Conservation (phyloP, 2,888 invertebrate genomes). For the Acanthosoma haemorrhoidale region DNA sequence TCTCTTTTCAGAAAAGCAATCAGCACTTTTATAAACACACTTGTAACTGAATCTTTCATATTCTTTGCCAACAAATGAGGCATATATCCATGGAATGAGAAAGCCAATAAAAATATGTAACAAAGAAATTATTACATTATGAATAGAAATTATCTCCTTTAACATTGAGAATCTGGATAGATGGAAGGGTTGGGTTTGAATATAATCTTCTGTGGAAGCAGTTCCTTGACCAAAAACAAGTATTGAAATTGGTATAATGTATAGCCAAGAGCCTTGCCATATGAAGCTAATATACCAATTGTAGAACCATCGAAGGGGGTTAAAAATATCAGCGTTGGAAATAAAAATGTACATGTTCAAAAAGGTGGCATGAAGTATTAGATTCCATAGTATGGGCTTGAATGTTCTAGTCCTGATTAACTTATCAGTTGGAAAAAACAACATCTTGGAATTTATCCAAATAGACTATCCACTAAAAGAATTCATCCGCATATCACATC, state of each 20-base stretch:
- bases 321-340: constrained; percentile 58
- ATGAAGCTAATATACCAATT: constrained; percentile 56
- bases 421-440: neutral
- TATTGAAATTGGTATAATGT: constrained; percentile 57
- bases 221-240: constrained; percentile 67
- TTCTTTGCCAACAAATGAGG: constrained; percentile 58
- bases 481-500: no score
- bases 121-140: constrained; percentile 53
- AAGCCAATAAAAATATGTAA: constrained; percentile 62
- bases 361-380: constrained; percentile 47
- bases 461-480: no score
- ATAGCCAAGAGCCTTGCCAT: constrained; percentile 60
- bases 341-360: constrained; percentile 45
- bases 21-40: constrained; percentile 37
- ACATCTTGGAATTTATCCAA: no score
- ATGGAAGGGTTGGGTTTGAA: constrained; percentile 56
- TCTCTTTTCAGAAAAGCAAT: constrained; percentile 62
- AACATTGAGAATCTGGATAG: constrained; percentile 64
- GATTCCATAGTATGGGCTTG: constrained; percentile 55
- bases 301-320: constrained; percentile 61
- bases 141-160: constrained; percentile 56
- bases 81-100: constrained; percentile 62
- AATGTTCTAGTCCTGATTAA: constrained; percentile 2
- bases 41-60: constrained; percentile 47
- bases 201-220: constrained; percentile 63